phyloP scores from a whole-genome alignment of 2,113 vertebrate genomes.

The Empidonax alnorum region DNA sequence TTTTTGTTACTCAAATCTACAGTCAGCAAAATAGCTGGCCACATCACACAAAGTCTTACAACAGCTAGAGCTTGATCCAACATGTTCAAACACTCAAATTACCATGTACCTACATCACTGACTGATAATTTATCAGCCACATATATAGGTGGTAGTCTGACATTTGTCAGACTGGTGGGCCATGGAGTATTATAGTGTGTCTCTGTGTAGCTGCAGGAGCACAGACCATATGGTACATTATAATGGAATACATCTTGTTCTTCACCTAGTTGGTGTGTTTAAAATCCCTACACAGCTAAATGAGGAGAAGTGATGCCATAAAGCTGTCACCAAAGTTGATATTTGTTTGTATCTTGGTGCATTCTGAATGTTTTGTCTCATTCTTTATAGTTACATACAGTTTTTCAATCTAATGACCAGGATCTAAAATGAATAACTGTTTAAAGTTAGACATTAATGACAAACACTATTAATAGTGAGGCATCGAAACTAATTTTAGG shows the following conservation, averaged over 20 bases:
- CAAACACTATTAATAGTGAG: background rate
- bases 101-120: background rate
- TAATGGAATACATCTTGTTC: background rate
- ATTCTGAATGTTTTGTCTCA: background rate
- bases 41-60: background rate
- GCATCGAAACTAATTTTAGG: background rate
- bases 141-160: background rate
- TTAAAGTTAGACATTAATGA: background rate
- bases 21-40: background rate
- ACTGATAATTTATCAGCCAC: background rate
- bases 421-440: background rate
- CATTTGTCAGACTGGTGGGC: background rate
- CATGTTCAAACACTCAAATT: background rate
- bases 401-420: background rate
- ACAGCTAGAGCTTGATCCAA: background rate
- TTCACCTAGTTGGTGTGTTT: background rate
- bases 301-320: background rate
- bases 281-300: background rate
- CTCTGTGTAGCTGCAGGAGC: background rate
- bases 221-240: background rate
- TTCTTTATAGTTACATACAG: background rate
- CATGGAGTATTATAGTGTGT: background rate
- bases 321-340: background rate
- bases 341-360: background rate
- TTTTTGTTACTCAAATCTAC: background rate